Base-by-base conservation (phyloP, 1,140 invertebrate genomes). In the Brachionus rotundiformis region DNA sequence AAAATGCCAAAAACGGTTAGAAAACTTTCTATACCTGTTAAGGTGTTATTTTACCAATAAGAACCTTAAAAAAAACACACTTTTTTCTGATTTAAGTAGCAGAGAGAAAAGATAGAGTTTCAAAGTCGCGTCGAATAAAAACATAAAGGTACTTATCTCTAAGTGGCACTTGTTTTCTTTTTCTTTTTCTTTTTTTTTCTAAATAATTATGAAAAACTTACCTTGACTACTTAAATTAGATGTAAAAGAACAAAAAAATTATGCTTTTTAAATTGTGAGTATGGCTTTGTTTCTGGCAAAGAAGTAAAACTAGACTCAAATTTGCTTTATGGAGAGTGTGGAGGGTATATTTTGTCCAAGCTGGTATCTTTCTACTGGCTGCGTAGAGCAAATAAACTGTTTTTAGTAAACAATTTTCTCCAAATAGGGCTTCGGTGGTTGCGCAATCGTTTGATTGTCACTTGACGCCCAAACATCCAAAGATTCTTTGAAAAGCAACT, bases 221-320 rank as follows among this genome's bases (percentile, higher is more conserved):
- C 68, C 68, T 73, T 73, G 36, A 44, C 36, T 73, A 73, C 29
- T 73, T 73, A 44, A 41, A 31, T 31, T 73, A 44, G 44, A 71
- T 36, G 63, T 68, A 31, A 36, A 19, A 33, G 13, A 68, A 68
- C 16, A 33, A 19, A 33, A 11, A 19, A 33, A 36, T 33, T 33
- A 68, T 41, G 36, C 44, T 25, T 44, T 73, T 44, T 13, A 73
- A 41, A 73, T 39, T 25, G 3, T 44, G 23, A 73, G 16, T 71
- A 41, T 41, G 39, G 4, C 25, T 65, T 65, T 27, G 11, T 33
- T 65, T 29, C 11, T 65, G 31, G 29, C 8, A 5, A 29, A 65
- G 16, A 65, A 65, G 25, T 65, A 65, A 33, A 29, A 31, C 5
- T 65, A 3, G 31, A 65, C n/a, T 54, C 16, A 3, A 16, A 4